Evolutionary conservation across 2,113 vertebrate genomes (phyloP).

Genomic region (Ibidorhyncha struthersii): DNA sequence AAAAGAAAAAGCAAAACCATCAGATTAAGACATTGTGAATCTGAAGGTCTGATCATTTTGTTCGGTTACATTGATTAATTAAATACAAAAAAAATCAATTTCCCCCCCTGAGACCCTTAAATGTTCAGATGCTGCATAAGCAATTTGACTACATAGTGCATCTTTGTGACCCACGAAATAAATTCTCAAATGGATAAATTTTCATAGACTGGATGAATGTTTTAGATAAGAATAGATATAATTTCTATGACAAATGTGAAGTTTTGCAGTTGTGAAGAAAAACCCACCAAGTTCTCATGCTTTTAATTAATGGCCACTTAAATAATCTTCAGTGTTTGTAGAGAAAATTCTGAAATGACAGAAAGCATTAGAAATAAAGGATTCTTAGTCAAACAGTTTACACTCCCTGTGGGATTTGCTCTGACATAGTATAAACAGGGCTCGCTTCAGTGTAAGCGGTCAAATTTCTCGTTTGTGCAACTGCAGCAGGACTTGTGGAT

Average conservation of each 20-base stretch:
- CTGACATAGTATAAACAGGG: slow-evolving; percentile 27
- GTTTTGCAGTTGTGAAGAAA: background rate
- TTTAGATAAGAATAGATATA: background rate
- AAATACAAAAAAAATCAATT: background rate
- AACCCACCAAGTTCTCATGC: background rate
- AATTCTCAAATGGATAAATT: background rate
- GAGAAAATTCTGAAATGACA: slow-evolving; percentile 40
- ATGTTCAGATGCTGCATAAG: background rate
- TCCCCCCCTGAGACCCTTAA: background rate
- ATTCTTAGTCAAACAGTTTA: slow-evolving; percentile 39
- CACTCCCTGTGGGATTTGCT: background rate
- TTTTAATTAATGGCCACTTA: background rate
- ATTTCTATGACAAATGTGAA: background rate
- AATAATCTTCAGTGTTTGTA: slow-evolving; percentile 15
- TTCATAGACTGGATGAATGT: background rate
- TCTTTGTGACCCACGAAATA: background rate
- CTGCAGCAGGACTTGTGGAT: background rate
- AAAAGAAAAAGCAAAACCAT: background rate
- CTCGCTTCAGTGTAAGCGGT: background rate
- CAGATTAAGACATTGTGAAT: background rate
- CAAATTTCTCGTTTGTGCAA: background rate
- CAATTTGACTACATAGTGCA: background rate
- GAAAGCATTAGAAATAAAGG: slow-evolving; percentile 15
- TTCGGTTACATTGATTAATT: background rate
- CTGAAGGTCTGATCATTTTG: background rate